These are phyloP conservation scores for Panagrolaimus sp. DNA, from an alignment of 1,140 invertebrate species.

Conservation along the genomic window DNA sequence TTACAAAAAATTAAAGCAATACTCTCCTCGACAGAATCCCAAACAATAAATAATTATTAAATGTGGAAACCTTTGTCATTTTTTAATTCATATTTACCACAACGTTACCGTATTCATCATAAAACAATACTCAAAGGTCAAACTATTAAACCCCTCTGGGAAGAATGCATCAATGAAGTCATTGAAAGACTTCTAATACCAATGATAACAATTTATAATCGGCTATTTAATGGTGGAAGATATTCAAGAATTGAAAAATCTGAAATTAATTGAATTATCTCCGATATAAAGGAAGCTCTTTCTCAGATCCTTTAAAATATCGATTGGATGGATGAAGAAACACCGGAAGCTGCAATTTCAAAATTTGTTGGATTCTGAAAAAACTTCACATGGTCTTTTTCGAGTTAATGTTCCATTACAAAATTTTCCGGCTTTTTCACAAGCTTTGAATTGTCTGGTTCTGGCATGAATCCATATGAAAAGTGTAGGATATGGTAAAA, in stretches of 20 bases:
- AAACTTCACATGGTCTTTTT: not conserved
- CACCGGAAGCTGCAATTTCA: not conserved
- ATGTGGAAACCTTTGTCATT: not conserved
- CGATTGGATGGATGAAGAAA: constrained; percentile 9
- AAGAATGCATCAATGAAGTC: constrained; percentile 17
- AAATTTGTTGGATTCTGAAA: not conserved
- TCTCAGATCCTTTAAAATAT: not conserved
- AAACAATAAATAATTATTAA: not conserved
- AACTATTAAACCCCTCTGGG: not conserved
- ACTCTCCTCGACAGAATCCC: not conserved
- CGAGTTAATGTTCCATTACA: constrained; percentile 16
- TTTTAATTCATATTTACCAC: constrained; percentile 12
- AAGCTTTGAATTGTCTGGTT: constrained; percentile 2
- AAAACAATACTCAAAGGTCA: not conserved
- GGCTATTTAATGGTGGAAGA: not conserved
- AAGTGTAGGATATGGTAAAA: constrained; percentile 14
- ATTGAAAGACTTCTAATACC: not conserved
- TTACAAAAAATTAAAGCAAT: not conserved
- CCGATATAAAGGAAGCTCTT: not conserved
- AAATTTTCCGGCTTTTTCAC: constrained; percentile 3
- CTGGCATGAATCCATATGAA: constrained; percentile 8
- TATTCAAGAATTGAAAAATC: not conserved
- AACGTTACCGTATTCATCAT: not conserved
- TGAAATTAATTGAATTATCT: not conserved
- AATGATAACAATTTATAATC: not conserved